Evolutionary conservation across 2,113 vertebrate species (phyloP), one percentile per base, ranked within the genome.

Genomic region (Dicaeum eximium): DNA sequence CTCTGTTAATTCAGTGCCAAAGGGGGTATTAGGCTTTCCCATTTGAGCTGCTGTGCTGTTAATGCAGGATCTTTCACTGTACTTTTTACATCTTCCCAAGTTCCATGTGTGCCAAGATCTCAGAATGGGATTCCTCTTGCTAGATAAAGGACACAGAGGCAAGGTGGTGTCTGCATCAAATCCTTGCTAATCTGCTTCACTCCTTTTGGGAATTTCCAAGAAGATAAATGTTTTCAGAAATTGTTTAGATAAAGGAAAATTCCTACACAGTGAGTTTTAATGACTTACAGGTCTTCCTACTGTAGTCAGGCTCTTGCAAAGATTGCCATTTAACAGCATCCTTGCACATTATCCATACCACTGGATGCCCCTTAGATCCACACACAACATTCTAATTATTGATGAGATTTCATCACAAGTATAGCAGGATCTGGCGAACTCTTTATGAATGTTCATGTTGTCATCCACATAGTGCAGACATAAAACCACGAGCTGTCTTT

Each of bases 401-500:
- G 80, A 28, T 90, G 72, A 77, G 24, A 84, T 73, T 73, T 95
- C 60, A 47, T 85, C 80, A 77, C 86, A 56, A 93, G 33, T 92
- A 70, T 83, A 71, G 80, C 75, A 78, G 86, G 74, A 93, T 90
- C 67, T 80, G 86, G 50, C 47, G 1, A 92, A 78, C 82, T 93
- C 50, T 80, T 75, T 80, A 57, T 90, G 93, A 95, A 88, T 92
- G 72, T 88, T 93, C 72, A 18, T 95, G 64, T 66, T 97, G 92
- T 94, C 95, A 96, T 94, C 92, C 60, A 66, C 86, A 93, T 56
- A 62, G 54, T 80, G 88, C 67, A 93, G 91, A 67, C 91, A 90
- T 53, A 95, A 97, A 97, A 88, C 94, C 88, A 4, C 95, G 86
- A 53, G 79, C 86, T 86, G 86, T 86, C 88, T 94, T 96, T 94